Evolutionary conservation across 2,888 invertebrate genomes (phyloP).

Genomic region (Trichopoda pennipes): DNA sequence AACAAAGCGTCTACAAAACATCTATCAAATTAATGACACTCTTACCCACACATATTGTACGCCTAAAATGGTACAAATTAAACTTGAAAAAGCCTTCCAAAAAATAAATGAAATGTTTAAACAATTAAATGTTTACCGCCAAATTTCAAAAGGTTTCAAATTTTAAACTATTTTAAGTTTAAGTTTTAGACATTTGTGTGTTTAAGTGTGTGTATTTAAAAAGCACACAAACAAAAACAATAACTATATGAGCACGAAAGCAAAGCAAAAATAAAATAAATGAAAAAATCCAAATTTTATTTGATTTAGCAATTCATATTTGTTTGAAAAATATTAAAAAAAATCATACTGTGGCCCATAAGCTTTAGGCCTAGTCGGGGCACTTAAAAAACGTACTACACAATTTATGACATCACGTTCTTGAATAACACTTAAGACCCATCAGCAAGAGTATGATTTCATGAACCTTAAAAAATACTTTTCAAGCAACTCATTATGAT

Average conservation of each 20-base stretch:
- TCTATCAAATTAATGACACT: constrained; percentile 36
- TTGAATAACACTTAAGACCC: constrained; percentile 2
- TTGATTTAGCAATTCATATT: constrained; percentile 13
- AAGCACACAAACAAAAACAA: background rate
- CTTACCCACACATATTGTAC: constrained; percentile 19
- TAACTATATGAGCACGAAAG: constrained; percentile 11
- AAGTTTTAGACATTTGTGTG: background rate
- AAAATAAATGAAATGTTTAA: constrained; percentile 11
- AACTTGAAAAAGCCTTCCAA: constrained; percentile 18
- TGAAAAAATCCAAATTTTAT: constrained; percentile 10
- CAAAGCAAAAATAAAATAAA: background rate
- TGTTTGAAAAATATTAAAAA: constrained; percentile 17
- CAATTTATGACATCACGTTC: constrained; percentile 58
- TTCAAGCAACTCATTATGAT: constrained; percentile 1
- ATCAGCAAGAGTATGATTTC: constrained; percentile 22
- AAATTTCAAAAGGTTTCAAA: constrained; percentile 43
- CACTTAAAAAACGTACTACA: constrained; percentile 1
- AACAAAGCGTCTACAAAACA: background rate
- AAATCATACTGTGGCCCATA: background rate
- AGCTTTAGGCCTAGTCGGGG: constrained; percentile 11
- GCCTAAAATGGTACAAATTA: constrained; percentile 2
- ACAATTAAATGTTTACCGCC: constrained; percentile 17
- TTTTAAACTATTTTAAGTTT: constrained; percentile 17
- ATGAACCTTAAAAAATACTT: background rate
- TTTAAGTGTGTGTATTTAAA: constrained; percentile 1